Base-by-base conservation (phyloP, 2,888 invertebrate species). In the Adelognathus sp. region DNA sequence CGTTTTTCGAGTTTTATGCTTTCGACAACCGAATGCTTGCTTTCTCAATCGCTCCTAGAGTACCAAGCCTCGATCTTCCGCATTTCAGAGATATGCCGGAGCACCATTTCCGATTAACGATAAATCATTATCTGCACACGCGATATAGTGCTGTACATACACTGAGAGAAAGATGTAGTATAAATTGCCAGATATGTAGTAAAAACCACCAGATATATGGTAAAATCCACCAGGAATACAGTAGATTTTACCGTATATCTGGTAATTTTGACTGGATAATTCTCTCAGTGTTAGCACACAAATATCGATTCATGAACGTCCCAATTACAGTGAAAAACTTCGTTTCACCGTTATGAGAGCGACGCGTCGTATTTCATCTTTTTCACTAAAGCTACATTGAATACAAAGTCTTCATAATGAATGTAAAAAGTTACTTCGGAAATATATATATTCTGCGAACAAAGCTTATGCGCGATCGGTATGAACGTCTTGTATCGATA, bases 1-100 rank as follows among this genome's bases (percentile, higher is more conserved):
- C 41, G 4, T 29, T 31, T 14, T 29, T 14, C 29, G 14, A 31
- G 14, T 54, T 54, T 29, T 46, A 18, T 46, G 21, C 0, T 46
- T 46, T 46, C 9, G 16, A 46, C 18, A 21, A 46, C 9, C 9
- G 18, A 46, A 21, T 18, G 18, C 46, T 18, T 46, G 46, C 46
- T 46, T 46, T 46, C 18, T 16, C 46, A 18, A 16, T 63, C 61
- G 44, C 33, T 44, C 33, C 16, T 46, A 46, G 31, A 3, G 54
- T 9, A 41, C 16, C 41, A 74, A 9, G 18, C 6, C 61, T 27
- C 46, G 46, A 46, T 46, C 69, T 69, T 73, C 73, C 78, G 78
- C 63, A 39, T 72, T 33, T 31, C 39, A 33, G 54, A 41, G 33
- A 54, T 67, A 69, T 58, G n/a, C 58, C 21, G 52, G 39, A 50